These are phyloP conservation scores for Microtus oregoni DNA, from an alignment of 2,113 vertebrate genomes.

Conservation along the genomic window DNA sequence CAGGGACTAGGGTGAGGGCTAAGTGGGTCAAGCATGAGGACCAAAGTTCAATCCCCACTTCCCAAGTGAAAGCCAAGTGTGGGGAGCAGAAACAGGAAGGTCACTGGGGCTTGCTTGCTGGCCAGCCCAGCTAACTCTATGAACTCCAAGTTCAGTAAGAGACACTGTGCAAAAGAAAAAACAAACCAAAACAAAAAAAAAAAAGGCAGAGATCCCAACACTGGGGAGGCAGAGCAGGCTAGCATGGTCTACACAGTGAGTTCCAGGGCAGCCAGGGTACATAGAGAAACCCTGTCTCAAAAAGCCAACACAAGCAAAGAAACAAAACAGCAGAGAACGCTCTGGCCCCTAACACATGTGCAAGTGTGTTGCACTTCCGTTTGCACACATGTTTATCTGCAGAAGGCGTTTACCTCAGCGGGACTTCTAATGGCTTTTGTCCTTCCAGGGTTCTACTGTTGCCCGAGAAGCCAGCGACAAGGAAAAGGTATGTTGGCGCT, in stretches of 20 bases:
- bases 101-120: background rate
- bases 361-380: background rate
- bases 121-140: background rate
- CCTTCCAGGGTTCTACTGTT: conserved; percentile 94
- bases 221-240: background rate
- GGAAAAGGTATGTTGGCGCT: conserved; percentile 91
- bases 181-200: too few species aligned
- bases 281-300: background rate
- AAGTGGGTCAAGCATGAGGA: background rate
- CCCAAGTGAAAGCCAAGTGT: too few species aligned
- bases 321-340: background rate
- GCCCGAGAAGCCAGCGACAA: conserved; percentile 97
- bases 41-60: background rate
- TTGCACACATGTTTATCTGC: background rate
- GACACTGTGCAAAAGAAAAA: background rate
- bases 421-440: conserved; percentile 51
- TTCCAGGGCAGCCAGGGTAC: background rate
- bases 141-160: background rate
- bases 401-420: background rate
- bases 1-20: background rate
- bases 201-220: background rate
- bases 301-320: background rate
- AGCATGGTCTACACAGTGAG: background rate
- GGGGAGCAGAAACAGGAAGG: background rate
- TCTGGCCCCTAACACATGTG: background rate